Base-by-base conservation (phyloP, 1,140 invertebrate species). In the Battus philenor region DNA sequence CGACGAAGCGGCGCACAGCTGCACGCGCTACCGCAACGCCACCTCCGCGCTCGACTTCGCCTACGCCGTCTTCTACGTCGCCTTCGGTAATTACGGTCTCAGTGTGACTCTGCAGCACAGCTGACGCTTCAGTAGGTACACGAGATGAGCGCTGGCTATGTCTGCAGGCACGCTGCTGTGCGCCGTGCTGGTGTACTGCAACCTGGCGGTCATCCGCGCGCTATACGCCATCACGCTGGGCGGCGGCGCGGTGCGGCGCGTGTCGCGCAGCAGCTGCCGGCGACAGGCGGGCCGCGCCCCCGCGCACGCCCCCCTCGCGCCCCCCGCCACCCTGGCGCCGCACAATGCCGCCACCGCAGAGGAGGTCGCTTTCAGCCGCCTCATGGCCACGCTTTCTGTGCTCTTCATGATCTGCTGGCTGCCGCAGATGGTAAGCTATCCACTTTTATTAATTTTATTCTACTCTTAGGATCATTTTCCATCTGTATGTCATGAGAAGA, bases 371-470 rank as follows among this genome's bases (percentile, higher is more conserved):
- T 95, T 96, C 77, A 93, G 93, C 27, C 90, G 92, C 54, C 86
- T 95, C 1, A 95, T 96, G 94, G 91, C 92, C 0, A 89, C 93
- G 2, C 87, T 96, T 1, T 94, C 93, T 30, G 90, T 95, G 27
- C 90, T 93, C 1, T 95, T 95, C 62, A 91, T 95, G 32, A 83
- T 93, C 1, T 95, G 93, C 66, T 96, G 94, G 94, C 89, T 94
- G 83, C 94, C 94, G 1, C 93, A 95, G 78, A 91, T 95, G 92
- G 94, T 95, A 70, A 89, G 87, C n/a, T n/a, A n/a, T n/a, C n/a
- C n/a, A n/a, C n/a, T n/a, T n/a, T n/a, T n/a, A n/a, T n/a, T n/a
- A n/a, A n/a, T n/a, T n/a, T n/a, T n/a, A n/a, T n/a, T n/a, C n/a
- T n/a, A n/a, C n/a, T n/a, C n/a, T n/a, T n/a, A n/a, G n/a, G n/a